Percentiles rank a stretch among this genome's conserved stretches.
These are phyloP conservation scores for Catocala fraxini DNA, from an alignment of 2,888 invertebrate genomes.

Conservation along the genomic window DNA sequence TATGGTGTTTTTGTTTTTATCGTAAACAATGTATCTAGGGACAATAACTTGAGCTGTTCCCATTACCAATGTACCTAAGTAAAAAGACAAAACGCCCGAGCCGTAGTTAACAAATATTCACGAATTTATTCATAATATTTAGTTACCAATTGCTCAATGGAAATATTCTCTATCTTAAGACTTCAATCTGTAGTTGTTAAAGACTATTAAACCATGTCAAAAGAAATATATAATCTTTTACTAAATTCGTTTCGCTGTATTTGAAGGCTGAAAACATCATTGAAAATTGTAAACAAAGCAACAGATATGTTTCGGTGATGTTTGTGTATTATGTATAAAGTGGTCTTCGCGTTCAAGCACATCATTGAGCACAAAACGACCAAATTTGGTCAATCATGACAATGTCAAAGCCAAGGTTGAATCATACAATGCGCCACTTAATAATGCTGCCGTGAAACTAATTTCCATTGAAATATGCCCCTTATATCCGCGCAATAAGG, in stretches of 20 bases:
- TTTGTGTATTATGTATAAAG: slow-evolving; percentile 17
- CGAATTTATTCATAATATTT: background rate
- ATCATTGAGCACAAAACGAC: slow-evolving; percentile 61
- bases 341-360: slow-evolving; percentile 32
- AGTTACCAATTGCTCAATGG: background rate
- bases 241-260: slow-evolving; percentile 17
- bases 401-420: slow-evolving; percentile 76
- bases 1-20: slow-evolving; percentile 50
- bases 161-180: too few species aligned
- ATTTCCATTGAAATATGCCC: slow-evolving; percentile 34
- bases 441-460: slow-evolving; percentile 40
- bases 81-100: too few species aligned
- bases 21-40: slow-evolving; percentile 55
- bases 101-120: background rate
- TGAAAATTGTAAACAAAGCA: slow-evolving; percentile 24
- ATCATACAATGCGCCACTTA: slow-evolving; percentile 39
- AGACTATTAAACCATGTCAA: slow-evolving; percentile 1
- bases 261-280: slow-evolving; percentile 25
- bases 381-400: slow-evolving; percentile 65
- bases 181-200: background rate
- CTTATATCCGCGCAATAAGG: slow-evolving; percentile 42
- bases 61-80: background rate
- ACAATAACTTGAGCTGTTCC: slow-evolving; percentile 5
- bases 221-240: slow-evolving; percentile 2
- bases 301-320: slow-evolving; percentile 19